A percentile compares a stretch with the other conserved stretches of the same genome.
Evolutionary conservation across 2,113 vertebrate species (phyloP).

Genomic region (Elaphurus davidianus): DNA sequence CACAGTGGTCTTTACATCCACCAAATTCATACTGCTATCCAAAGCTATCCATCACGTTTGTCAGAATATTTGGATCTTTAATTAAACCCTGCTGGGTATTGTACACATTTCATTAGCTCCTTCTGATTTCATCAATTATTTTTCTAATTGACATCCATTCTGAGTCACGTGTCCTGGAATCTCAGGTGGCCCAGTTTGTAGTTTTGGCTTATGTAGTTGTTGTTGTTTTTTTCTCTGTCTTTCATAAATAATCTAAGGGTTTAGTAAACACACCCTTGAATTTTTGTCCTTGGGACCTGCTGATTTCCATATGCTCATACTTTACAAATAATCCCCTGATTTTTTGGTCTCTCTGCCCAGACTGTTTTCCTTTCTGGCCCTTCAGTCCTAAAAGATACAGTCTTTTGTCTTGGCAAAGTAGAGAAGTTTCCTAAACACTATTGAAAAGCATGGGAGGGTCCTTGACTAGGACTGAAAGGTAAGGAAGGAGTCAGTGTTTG

Average conservation of each 20-base stretch:
- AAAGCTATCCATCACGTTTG: slow-evolving; percentile 45
- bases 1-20: slow-evolving; percentile 21
- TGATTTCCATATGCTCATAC: slow-evolving; percentile 29
- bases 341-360: not conserved
- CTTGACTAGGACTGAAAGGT: not conserved
- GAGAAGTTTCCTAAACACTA: not conserved
- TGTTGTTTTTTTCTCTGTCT: not conserved
- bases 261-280: slow-evolving; percentile 40
- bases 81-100: slow-evolving; percentile 68
- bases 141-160: slow-evolving; percentile 61
- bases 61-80: slow-evolving; percentile 51
- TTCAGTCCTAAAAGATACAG: not conserved
- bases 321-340: slow-evolving; percentile 37
- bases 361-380: not conserved
- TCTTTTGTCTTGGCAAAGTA: not conserved
- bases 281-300: slow-evolving; percentile 6
- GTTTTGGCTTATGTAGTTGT: slow-evolving; percentile 45
- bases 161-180: slow-evolving; percentile 21
- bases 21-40: slow-evolving; percentile 26
- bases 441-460: not conserved
- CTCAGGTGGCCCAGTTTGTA: slow-evolving; percentile 55
- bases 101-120: slow-evolving; percentile 59
- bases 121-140: slow-evolving; percentile 48
- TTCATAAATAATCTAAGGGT: slow-evolving; percentile 57
- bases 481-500: not conserved